Evolutionary conservation across 2,113 vertebrate genomes (phyloP), one percentile per base, ranked within the genome.

Genomic region (Hemiscyllium ocellatum): DNA sequence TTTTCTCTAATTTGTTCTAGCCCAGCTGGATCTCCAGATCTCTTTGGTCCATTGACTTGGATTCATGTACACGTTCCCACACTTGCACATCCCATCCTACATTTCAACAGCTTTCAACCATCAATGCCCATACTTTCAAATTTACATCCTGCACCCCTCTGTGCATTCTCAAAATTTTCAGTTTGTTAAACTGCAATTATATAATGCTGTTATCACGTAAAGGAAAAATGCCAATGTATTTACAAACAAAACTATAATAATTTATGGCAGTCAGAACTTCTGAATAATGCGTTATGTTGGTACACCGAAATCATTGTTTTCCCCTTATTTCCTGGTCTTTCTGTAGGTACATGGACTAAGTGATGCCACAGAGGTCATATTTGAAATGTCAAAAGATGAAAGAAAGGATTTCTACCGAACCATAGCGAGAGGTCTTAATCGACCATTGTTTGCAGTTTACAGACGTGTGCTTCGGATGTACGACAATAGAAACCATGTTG

Each of bases 311-410:
- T 66, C 0, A 65, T 96, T 96, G 96, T 69, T 96, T 96, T 24
- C 94, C 96, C 96, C 97, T 42, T 68, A 94, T 95, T 97, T 96
- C 68, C 96, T 96, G 96, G 96, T 96, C 96, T 97, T 96, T 96
- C 96, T 97, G 96, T 97, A 99, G 99, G 98, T 98, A 94, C 98
- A 98, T 94, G 99, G 99, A 96, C 99, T 99, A 96, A 98, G 99
- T 96, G 98, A 99, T 97, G 99, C 99, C 4, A 98, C 99, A 42
- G 99, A 99, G 98, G 99, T 99, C 96, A 99, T 99, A 97, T 99
- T 99, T 96, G 99, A 99, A 97, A 99, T 99, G 99, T 99, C 99
- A 96, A 99, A 99, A 98, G 99, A 99, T 96, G 99, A 99, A 97
- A 98, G 99, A 96, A 99, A 99, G 98, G 99, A 99, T 96, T 99